A percentile compares a stretch with the other conserved stretches of the same genome.
Evolutionary conservation across 2,797 vertebrate species (phyloP).

Genomic region (Rhabdomys pumilio): DNA sequence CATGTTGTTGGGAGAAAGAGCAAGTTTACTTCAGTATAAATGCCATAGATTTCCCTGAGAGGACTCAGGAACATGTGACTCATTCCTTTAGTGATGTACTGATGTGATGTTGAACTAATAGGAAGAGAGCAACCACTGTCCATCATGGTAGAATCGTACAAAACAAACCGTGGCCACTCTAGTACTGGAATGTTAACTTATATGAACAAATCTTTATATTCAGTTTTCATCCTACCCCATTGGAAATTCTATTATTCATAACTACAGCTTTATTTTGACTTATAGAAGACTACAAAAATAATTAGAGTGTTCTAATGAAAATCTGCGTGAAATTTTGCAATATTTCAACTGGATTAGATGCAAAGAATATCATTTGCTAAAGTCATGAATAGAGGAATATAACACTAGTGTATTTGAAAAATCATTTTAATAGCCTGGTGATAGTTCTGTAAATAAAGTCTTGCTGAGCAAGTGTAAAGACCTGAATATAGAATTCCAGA

Average conservation of each 20-base stretch:
- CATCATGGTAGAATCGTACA: background rate
- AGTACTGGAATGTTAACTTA: background rate
- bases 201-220: background rate
- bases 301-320: slow-evolving; percentile 23
- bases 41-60: background rate
- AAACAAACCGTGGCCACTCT: background rate
- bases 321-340: background rate
- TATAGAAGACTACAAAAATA: background rate
- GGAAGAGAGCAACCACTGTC: background rate
- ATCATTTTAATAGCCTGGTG: background rate
- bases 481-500: background rate
- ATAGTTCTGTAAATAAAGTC: background rate
- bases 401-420: slow-evolving; percentile 50
- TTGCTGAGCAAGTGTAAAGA: background rate
- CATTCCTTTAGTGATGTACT: background rate
- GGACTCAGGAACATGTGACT: background rate
- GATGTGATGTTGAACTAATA: background rate
- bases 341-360: background rate
- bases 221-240: background rate
- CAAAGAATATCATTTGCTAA: slow-evolving; percentile 54
- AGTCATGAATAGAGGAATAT: slow-evolving; percentile 22
- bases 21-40: background rate
- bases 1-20: background rate
- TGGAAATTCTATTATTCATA: slow-evolving; percentile 12
- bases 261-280: background rate